These are phyloP conservation scores for Nemapogon koenigi DNA, from an alignment of 2,888 invertebrate species.

Conservation along the genomic window DNA sequence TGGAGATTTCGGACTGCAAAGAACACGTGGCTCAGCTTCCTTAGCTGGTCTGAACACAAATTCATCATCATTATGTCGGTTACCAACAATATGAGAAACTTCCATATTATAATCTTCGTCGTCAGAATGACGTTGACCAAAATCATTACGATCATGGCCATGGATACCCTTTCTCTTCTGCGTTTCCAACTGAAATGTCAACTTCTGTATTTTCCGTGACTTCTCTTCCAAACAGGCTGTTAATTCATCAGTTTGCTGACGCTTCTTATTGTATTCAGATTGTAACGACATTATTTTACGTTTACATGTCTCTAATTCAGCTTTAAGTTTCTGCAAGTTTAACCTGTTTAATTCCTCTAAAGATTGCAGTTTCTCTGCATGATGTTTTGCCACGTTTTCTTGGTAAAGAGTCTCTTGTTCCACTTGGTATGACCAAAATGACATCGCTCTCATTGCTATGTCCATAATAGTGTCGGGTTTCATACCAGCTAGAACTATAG, in stretches of 20 bases:
- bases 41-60: slow-evolving; percentile 48
- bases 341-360: slow-evolving; percentile 50
- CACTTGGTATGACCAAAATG: slow-evolving; percentile 60
- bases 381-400: slow-evolving; percentile 51
- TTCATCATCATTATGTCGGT: slow-evolving; percentile 31
- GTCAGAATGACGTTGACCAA: slow-evolving; percentile 23
- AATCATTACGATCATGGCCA: slow-evolving; percentile 24
- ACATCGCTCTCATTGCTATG: slow-evolving; percentile 61
- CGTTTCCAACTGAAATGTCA: slow-evolving; percentile 48
- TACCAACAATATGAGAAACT: slow-evolving; percentile 45
- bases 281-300: slow-evolving; percentile 48
- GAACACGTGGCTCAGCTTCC: slow-evolving; percentile 21
- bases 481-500: slow-evolving; percentile 59
- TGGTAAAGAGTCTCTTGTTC: slow-evolving; percentile 59
- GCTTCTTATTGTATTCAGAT: slow-evolving; percentile 46
- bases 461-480: slow-evolving; percentile 61
- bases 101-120: slow-evolving; percentile 43
- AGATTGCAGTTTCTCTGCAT: slow-evolving; percentile 48
- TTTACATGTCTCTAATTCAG: slow-evolving; percentile 51
- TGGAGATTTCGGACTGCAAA: slow-evolving; percentile 38
- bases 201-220: slow-evolving; percentile 49
- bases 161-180: slow-evolving; percentile 46
- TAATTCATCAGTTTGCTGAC: slow-evolving; percentile 49
- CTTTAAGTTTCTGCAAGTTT: slow-evolving; percentile 51
- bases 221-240: slow-evolving; percentile 49